A percentile compares a stretch with the other conserved stretches of the same genome.
Conservation (phyloP, 2,888 invertebrate genomes). For the Noctua comes region DNA sequence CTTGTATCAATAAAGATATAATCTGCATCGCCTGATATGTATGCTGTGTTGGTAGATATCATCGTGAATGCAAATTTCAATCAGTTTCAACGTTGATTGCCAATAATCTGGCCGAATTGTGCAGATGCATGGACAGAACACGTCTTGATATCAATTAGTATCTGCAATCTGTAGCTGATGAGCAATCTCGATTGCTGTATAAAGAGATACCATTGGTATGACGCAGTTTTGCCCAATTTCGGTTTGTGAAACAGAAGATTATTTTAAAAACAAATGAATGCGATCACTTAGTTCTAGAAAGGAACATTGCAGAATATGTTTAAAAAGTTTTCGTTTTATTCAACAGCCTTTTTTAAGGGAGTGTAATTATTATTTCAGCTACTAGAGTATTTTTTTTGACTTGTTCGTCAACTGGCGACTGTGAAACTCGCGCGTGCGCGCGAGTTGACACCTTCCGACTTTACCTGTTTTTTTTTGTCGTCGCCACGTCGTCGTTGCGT, state of each 20-base stretch:
- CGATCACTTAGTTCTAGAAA: neutral
- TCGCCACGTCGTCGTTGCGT: too few relatives aligned
- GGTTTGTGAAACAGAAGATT: neutral
- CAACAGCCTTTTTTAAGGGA: neutral
- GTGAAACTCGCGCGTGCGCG: too few relatives aligned
- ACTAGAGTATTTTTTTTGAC: neutral
- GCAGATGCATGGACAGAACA: constrained; percentile 4
- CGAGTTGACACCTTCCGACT: too few relatives aligned
- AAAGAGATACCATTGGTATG: neutral
- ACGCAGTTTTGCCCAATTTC: neutral
- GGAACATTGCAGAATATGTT: too few relatives aligned
- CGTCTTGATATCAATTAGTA: constrained; percentile 55
- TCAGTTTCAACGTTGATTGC: constrained; percentile 60
- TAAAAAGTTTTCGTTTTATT: neutral
- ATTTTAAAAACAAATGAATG: neutral
- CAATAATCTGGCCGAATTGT: constrained; percentile 62
- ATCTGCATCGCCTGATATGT: constrained; percentile 1
- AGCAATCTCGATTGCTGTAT: neutral
- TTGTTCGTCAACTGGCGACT: too few relatives aligned
- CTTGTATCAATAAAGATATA: constrained; percentile 27
- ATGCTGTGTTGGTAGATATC: constrained; percentile 1
- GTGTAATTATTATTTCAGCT: neutral
- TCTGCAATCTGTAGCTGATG: constrained; percentile 3
- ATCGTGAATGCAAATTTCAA: constrained; percentile 64
- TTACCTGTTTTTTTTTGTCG: too few relatives aligned